Evolutionary conservation across 92 coral and sea anemone genomes (phyloP), one percentile per base, ranked within the genome.

Genomic region (Umimayanthus chanpuru): DNA sequence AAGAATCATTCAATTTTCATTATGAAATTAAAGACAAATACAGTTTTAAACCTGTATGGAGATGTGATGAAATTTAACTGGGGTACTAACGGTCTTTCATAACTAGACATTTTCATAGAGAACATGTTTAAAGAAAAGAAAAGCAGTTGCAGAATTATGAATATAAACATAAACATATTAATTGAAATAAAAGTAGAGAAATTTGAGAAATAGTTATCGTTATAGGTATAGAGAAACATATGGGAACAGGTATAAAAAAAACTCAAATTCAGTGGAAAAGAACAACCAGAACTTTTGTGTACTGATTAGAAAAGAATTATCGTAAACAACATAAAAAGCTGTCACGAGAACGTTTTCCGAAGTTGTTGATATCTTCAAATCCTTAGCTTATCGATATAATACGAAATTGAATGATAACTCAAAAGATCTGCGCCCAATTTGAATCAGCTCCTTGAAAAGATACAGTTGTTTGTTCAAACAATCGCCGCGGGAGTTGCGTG

Each of bases 371-470:
- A 80, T 80, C 66, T 78, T 50, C 30, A 49, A n/a, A 15, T 78
- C 8, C 56, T 10, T 76, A 14, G 29, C 38, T 80, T 55, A 56
- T 80, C 68, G 41, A 23, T 55, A 80, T 23, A 80, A 10, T 18
- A 80, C 56, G 44, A 80, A 80, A 21, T 80, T 43, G 7, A 58
- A 56, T 18, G 56, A 80, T 56, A 53, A 80, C 71, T 55, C 36
- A 15, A 56, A 80, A 80, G 72, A 30, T 80, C 81, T 77, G 38
- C 71, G 84, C 71, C 26, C 32, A 80, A 30, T 80, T 56, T 80
- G 26, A 80, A 80, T 56, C 26, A 80, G 16, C 76, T 72, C 76
- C 76, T 72, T 30, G 41, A 30, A 72, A 68, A 72, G 72, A 80
- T 80, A 80, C 16, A 20, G 71, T 55, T 15, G 84, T 53, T 80